These are phyloP conservation scores for Antrozous pallidus DNA, from an alignment of 2,797 vertebrate species.

Conservation along the genomic window DNA sequence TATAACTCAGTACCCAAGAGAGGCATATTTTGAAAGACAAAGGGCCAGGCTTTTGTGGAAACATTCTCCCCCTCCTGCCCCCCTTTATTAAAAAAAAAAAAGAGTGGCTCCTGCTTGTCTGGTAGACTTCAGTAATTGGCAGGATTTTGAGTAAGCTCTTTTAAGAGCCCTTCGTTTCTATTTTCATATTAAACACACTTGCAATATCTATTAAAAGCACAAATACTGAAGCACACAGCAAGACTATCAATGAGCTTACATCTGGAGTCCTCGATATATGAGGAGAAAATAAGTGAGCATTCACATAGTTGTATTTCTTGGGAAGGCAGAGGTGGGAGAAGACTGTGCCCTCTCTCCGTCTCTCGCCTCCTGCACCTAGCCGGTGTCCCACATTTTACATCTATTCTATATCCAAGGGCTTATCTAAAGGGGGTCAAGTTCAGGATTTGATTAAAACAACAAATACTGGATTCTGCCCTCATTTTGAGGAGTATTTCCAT, in stretches of 20 bases:
- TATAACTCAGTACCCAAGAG: conserved; percentile 62
- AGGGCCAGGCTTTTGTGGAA: conserved; percentile 51
- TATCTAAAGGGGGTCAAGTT: background rate
- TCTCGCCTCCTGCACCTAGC: background rate
- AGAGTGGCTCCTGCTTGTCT: conserved; percentile 63
- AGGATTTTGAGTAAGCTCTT: conserved; percentile 70
- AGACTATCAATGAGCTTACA: conserved; percentile 73
- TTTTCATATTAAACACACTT: conserved; percentile 75
- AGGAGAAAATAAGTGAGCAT: background rate
- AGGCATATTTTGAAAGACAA: conserved; percentile 54
- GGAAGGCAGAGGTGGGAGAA: background rate
- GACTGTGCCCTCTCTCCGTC: background rate
- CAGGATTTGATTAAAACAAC: conserved; percentile 25
- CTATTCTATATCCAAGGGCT: background rate
- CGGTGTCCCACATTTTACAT: background rate
- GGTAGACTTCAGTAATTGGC: conserved; percentile 67
- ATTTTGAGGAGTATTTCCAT: background rate
- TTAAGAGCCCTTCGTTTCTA: conserved; percentile 70
- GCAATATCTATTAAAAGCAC: conserved; percentile 77
- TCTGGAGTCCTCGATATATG: conserved; percentile 38
- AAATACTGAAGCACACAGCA: conserved; percentile 61
- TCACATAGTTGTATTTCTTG: background rate
- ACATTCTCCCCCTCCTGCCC: background rate
- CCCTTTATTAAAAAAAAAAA: conserved; percentile 25
- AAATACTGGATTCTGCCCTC: background rate